A percentile compares a stretch with the other conserved stretches of the same genome.
Conservation (phyloP, 2,888 invertebrate species). For the Hirtodrosophila cameraria region DNA sequence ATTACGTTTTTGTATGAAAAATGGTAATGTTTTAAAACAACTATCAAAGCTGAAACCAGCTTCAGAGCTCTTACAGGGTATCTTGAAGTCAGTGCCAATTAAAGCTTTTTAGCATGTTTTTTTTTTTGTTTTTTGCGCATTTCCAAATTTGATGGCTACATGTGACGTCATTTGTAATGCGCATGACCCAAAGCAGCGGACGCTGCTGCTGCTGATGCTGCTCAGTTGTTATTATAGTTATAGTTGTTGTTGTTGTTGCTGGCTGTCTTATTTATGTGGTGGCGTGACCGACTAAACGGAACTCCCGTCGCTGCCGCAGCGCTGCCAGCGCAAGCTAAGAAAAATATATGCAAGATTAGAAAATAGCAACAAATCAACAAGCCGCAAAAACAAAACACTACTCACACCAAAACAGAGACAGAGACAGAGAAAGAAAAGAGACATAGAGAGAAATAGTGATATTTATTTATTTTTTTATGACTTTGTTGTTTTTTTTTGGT, state of each 20-base stretch:
- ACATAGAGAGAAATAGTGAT: slow-evolving; percentile 9
- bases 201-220: slow-evolving; percentile 19
- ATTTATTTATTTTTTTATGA: slow-evolving; percentile 24
- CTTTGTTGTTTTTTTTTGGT: slow-evolving; percentile 32
- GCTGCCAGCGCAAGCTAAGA: slow-evolving; percentile 38
- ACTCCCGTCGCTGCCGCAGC: slow-evolving; percentile 52
- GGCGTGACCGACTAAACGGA: slow-evolving; percentile 79
- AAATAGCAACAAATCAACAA: slow-evolving; percentile 61
- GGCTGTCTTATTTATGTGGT: slow-evolving; percentile 61
- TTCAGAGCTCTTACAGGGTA: no score
- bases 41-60: no score
- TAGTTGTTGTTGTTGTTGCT: slow-evolving; percentile 32
- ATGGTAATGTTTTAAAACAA: no score
- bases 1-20: no score
- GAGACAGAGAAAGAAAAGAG: slow-evolving; percentile 4
- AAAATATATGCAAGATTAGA: slow-evolving; percentile 47
- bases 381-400: slow-evolving; percentile 48
- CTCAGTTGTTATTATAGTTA: slow-evolving; percentile 22
- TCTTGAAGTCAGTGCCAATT: background rate
- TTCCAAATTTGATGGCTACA: slow-evolving; percentile 71
- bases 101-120: slow-evolving; percentile 1
- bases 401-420: slow-evolving; percentile 15
- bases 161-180: slow-evolving; percentile 75
- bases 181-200: slow-evolving; percentile 67
- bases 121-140: slow-evolving; percentile 68